phyloP scores from a whole-genome alignment of 2,888 invertebrate genomes.

The Amiota minor region DNA sequence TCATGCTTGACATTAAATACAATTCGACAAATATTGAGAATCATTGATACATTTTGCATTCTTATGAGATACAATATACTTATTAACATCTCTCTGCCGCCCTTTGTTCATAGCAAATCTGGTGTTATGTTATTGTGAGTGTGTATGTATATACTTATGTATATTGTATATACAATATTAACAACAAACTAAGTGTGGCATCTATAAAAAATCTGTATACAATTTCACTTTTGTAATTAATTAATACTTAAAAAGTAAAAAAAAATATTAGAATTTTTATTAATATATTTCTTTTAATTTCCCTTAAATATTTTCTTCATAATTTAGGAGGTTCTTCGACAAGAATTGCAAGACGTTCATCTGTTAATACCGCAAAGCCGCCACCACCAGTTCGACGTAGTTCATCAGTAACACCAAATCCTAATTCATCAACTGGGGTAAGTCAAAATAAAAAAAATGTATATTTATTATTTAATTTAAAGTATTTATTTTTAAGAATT shows the following conservation, averaged over 20 bases:
- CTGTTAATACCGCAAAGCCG: slow-evolving; percentile 77
- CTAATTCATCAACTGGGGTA: slow-evolving; percentile 68
- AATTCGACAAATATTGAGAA: no score
- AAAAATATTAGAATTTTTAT: background rate
- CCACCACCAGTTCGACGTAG: slow-evolving; percentile 89
- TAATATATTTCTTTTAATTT: background rate
- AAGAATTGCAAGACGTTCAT: slow-evolving; percentile 73
- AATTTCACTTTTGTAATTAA: slow-evolving; percentile 39
- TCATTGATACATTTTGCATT: no score
- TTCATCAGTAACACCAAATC: slow-evolving; percentile 77
- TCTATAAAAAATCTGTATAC: slow-evolving; percentile 6
- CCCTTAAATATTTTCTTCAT: background rate
- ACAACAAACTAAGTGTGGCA: slow-evolving; percentile 16
- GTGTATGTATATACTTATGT: no score
- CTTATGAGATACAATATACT: background rate
- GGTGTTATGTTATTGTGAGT: slow-evolving; percentile 52
- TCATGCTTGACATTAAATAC: no score
- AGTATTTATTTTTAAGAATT: no score
- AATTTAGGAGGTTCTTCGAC: slow-evolving; percentile 53
- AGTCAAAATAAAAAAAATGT: slow-evolving; percentile 48
- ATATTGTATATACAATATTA: slow-evolving; percentile 33
- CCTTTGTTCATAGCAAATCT: background rate
- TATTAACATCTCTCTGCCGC: background rate
- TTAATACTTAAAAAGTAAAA: slow-evolving; percentile 1
- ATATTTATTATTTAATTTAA: background rate